phyloP scores from a whole-genome alignment of 2,113 vertebrate genomes.

The Calonectris borealis region DNA sequence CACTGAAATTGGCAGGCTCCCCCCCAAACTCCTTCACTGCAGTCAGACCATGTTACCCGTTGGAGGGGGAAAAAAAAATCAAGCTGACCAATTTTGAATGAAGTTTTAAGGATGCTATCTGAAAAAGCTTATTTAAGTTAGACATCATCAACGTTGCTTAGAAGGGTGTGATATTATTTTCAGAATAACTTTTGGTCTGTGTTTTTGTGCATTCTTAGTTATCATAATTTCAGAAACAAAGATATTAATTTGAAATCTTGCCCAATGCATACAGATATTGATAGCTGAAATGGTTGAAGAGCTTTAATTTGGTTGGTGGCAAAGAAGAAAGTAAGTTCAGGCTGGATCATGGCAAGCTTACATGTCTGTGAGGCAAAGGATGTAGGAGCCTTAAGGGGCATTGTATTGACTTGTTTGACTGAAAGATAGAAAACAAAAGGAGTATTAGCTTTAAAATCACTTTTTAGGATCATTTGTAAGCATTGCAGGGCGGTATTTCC shows the following conservation, averaged over 20 bases:
- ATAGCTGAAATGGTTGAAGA: not conserved
- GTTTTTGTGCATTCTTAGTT: not conserved
- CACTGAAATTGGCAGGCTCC: not conserved
- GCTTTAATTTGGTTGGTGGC: not conserved
- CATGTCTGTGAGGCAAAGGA: not conserved
- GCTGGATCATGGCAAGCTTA: not conserved
- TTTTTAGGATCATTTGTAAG: not conserved
- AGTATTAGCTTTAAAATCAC: not conserved
- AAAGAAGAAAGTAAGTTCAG: not conserved
- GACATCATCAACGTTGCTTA: not conserved
- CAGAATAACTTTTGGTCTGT: not conserved
- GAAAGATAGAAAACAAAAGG: not conserved
- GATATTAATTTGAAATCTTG: not conserved
- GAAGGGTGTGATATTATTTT: not conserved
- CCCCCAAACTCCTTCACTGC: not conserved
- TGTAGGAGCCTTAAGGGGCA: not conserved
- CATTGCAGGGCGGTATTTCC: not conserved
- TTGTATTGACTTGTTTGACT: not conserved
- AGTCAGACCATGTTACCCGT: not conserved
- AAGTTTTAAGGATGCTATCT: not conserved
- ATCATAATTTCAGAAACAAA: not conserved
- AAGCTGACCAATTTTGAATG: not conserved
- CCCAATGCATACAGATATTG: not conserved
- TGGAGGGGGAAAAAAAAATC: fast-evolving
- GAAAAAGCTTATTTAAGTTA: not conserved